Evolutionary conservation across 2,888 invertebrate species (phyloP), one percentile per base, ranked within the genome.

Genomic region (Sminthurides aquaticus): DNA sequence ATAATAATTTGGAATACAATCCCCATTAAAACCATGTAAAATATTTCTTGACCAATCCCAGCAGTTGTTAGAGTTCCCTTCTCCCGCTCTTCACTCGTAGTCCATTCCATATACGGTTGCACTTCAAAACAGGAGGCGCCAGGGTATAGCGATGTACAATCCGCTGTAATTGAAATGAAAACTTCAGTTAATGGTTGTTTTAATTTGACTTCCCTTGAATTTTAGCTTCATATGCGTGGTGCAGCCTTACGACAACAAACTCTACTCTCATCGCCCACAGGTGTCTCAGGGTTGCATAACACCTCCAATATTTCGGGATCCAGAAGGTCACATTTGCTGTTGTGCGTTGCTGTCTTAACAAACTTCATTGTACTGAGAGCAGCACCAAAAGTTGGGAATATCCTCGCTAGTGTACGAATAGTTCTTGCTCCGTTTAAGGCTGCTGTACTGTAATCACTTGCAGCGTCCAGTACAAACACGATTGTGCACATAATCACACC

Each of bases 311-410:
- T 68, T 28, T 62, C 64, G 0, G 2, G 49, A 11, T 68, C 62
- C 15, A 71, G 34, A 28, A 71, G 64, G 54, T 76, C 24, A 70
- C 69, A 72, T 27, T 62, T 60, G 22, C 65, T 64, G 56, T 71
- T 71, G 11, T 55, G 63, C 1, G 67, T 57, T 0, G 71, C 69
- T 15, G 69, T 69, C 25, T 67, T 61, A 25, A 63, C 48, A 57
- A 57, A 71, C 49, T 61, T 65, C 68, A 71, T 68, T 11, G 65
- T 65, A 28, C 63, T 59, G 11, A 66, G 62, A 8, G 69, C 60
- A 22, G 70, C 67, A 25, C 68, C 67, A 64, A 67, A 72, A 1
- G 69, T 67, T 3, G 72, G 72, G 55, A 72, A 70, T 8, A 72
- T 8, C 26, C 72, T 25, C 18, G 64, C 69, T 29, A 67, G 1